Conservation (phyloP, 2,113 vertebrate species). For the Manacus vitellinus region DNA sequence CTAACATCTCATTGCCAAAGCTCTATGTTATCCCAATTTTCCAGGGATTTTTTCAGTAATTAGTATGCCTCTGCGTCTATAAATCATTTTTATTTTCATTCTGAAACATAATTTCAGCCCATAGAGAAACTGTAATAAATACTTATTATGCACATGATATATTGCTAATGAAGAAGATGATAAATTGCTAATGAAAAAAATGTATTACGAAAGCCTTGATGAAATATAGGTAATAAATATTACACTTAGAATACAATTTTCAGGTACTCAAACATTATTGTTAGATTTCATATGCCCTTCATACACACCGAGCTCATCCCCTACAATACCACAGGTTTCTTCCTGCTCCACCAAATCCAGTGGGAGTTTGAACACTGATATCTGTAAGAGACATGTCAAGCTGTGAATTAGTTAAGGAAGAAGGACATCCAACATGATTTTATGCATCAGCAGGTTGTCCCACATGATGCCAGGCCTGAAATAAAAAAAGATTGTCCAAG, state of each 20-base stretch:
- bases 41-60: slow-evolving; percentile 21
- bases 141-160: background rate
- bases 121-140: slow-evolving; percentile 18
- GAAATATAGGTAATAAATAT: background rate
- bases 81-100: slow-evolving; percentile 11
- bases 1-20: background rate
- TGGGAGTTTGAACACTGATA: background rate
- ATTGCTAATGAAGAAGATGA: slow-evolving; percentile 12
- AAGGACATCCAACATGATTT: background rate
- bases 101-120: background rate
- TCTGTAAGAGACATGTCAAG: background rate
- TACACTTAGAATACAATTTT: background rate
- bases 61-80: slow-evolving; percentile 6
- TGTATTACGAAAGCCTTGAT: background rate
- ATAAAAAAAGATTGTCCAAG: background rate
- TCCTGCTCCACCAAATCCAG: background rate
- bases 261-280: background rate
- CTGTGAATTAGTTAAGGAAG: background rate
- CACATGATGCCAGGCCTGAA: background rate
- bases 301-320: background rate
- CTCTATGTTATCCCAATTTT: background rate
- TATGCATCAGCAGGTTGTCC: background rate
- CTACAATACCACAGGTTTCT: background rate
- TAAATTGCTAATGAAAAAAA: background rate
- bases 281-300: background rate